These are phyloP conservation scores for Forbesichthys agassizii DNA, from an alignment of 2,113 vertebrate genomes.

Conservation along the genomic window DNA sequence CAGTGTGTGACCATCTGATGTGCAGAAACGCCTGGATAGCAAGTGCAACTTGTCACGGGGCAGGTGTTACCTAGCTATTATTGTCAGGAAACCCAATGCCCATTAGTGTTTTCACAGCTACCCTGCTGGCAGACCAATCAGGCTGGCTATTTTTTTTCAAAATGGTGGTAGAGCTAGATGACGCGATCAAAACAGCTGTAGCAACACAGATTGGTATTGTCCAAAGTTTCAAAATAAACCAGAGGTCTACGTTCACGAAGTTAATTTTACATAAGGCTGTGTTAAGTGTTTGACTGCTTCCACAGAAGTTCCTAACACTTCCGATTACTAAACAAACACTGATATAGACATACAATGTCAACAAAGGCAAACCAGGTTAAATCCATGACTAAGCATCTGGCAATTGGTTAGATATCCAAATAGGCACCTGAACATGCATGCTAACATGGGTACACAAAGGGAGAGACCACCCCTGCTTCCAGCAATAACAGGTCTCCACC, in stretches of 20 bases:
- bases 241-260: too few species aligned
- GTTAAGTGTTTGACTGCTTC: slow-evolving; percentile 23
- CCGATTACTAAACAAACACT: slow-evolving; percentile 26
- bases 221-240: too few species aligned
- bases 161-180: too few species aligned
- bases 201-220: too few species aligned
- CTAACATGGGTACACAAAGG: slow-evolving; percentile 2
- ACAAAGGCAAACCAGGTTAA: neutral
- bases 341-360: slow-evolving; percentile 2
- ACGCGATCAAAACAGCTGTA: too few species aligned
- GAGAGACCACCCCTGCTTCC: slow-evolving; percentile 46
- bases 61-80: slow-evolving; percentile 17
- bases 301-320: slow-evolving; percentile 12
- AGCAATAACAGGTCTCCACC: slow-evolving; percentile 59
- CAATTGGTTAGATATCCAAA: neutral
- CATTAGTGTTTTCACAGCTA: too few species aligned
- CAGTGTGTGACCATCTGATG: slow-evolving; percentile 34
- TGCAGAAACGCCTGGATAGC: neutral
- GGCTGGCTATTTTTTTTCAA: too few species aligned
- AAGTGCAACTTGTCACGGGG: slow-evolving; percentile 29
- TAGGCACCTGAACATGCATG: neutral
- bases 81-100: too few species aligned
- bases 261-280: too few species aligned
- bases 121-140: too few species aligned
- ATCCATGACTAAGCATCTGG: too few species aligned